Percentiles rank a stretch among this genome's conserved stretches.
Conservation (phyloP, 1,140 invertebrate species). For the Drosophila sp. region DNA sequence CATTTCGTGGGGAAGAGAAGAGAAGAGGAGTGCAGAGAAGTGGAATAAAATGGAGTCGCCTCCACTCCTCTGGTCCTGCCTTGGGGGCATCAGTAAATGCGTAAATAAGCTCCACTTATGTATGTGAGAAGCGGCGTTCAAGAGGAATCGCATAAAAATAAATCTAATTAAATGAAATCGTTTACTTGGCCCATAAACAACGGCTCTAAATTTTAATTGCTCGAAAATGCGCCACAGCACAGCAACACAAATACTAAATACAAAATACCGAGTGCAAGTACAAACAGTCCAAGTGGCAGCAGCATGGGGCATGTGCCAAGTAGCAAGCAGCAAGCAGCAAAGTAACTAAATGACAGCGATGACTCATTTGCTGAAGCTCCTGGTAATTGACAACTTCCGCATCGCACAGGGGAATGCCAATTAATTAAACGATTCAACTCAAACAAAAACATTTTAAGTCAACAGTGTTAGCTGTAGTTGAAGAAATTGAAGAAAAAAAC, state of each 20-base stretch:
- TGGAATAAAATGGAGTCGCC: neutral
- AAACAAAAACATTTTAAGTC: constrained; percentile 31
- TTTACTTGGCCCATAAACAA: constrained; percentile 54
- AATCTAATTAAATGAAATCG: constrained; percentile 77
- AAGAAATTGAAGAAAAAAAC: constrained; percentile 10
- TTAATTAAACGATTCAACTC: constrained; percentile 39
- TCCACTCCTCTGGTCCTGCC: neutral
- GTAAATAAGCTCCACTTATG: constrained; percentile 53
- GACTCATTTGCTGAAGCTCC: constrained; percentile 29
- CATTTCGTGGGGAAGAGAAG: constrained; percentile 24
- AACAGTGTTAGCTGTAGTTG: constrained; percentile 27
- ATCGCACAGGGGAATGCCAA: constrained; percentile 20
- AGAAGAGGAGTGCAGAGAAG: neutral
- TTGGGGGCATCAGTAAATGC: constrained; percentile 23
- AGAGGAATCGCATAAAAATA: constrained; percentile 64
- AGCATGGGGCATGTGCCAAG: constrained; percentile 13
- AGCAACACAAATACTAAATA: constrained; percentile 3
- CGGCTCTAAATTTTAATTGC: constrained; percentile 63
- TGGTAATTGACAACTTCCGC: constrained; percentile 68
- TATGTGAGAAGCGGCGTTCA: constrained; percentile 24
- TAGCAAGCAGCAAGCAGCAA: constrained; percentile 15
- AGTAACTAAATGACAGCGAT: constrained; percentile 25
- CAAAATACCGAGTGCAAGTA: neutral
- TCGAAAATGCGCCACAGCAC: constrained; percentile 34
- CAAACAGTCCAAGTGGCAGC: constrained; percentile 3